A percentile compares a stretch with the other conserved stretches of the same genome.
Evolutionary conservation across 2,888 invertebrate genomes (phyloP).

Genomic region (Hedya salicella): DNA sequence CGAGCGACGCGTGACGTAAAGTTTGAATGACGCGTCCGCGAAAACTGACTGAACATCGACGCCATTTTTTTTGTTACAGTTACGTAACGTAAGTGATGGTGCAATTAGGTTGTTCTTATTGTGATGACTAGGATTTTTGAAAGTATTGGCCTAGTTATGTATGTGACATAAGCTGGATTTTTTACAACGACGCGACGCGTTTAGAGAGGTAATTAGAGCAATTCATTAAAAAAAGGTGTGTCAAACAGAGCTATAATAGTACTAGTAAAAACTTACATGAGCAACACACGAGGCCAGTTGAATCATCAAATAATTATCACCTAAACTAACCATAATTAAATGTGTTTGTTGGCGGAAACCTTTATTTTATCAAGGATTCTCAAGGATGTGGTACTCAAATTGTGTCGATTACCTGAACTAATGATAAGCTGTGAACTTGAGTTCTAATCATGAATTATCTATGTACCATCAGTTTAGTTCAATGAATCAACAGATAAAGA

Average conservation of each 20-base stretch:
- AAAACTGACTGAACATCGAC: constrained; percentile 38
- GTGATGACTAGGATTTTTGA: constrained; percentile 30
- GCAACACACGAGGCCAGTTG: background rate
- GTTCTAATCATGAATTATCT: too few relatives aligned
- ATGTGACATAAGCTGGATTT: constrained; percentile 12
- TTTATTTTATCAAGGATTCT: background rate
- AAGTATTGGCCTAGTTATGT: constrained; percentile 30
- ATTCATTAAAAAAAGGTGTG: too few relatives aligned
- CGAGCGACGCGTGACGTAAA: constrained; percentile 53
- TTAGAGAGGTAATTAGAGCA: constrained; percentile 14
- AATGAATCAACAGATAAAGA: too few relatives aligned
- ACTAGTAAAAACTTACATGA: too few relatives aligned
- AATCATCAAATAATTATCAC: background rate
- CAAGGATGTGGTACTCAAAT: too few relatives aligned
- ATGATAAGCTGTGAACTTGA: too few relatives aligned
- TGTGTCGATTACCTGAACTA: too few relatives aligned
- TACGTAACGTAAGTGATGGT: constrained; percentile 25
- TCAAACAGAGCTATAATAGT: too few relatives aligned
- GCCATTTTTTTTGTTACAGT: constrained; percentile 10
- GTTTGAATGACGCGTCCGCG: constrained; percentile 35
- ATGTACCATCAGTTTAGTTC: too few relatives aligned
- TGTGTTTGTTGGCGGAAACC: background rate
- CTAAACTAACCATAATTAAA: constrained; percentile 1
- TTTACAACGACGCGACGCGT: background rate
- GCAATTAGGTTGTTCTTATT: constrained; percentile 26